Evolutionary conservation across 2,888 invertebrate genomes (phyloP).

Genomic region (Teleiodes luculella): DNA sequence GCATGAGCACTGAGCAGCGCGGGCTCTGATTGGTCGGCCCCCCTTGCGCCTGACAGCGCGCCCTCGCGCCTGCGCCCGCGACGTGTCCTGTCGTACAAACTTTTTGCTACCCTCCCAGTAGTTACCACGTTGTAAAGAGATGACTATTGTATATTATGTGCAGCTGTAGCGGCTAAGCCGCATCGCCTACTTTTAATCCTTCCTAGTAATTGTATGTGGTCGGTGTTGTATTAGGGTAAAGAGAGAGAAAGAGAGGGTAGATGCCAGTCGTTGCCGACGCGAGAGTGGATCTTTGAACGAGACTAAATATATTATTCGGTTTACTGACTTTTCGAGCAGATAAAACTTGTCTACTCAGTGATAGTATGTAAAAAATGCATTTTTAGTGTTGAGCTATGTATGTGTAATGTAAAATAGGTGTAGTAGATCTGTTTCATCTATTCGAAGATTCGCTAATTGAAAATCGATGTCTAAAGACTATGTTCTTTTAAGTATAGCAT

Average conservation of each 20-base stretch:
- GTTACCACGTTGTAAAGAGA: slow-evolving; percentile 75
- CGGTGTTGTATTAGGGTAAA: slow-evolving; percentile 52
- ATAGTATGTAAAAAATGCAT: slow-evolving; percentile 73
- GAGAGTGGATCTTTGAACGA: slow-evolving; percentile 38
- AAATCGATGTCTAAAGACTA: slow-evolving; percentile 77
- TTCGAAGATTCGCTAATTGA: slow-evolving; percentile 72
- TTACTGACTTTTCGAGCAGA: slow-evolving; percentile 76
- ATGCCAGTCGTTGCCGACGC: slow-evolving; percentile 34
- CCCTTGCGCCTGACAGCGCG: slow-evolving; percentile 52
- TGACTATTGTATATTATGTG: slow-evolving; percentile 67
- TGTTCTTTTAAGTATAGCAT: slow-evolving; percentile 62
- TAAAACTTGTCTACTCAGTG: slow-evolving; percentile 75
- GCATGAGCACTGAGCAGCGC: slow-evolving; percentile 66
- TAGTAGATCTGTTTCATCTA: slow-evolving; percentile 77
- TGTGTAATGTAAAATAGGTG: slow-evolving; percentile 62
- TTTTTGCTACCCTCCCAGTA: slow-evolving; percentile 63
- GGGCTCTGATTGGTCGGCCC: slow-evolving; percentile 25
- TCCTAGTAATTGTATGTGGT: slow-evolving; percentile 68
- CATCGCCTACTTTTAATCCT: slow-evolving; percentile 66
- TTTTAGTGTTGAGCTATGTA: slow-evolving; percentile 75
- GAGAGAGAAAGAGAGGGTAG: too few species aligned
- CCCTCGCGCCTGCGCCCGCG: slow-evolving; percentile 28
- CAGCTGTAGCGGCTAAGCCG: slow-evolving; percentile 73
- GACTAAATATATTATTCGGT: slow-evolving; percentile 67
- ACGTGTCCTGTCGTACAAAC: slow-evolving; percentile 60